phyloP scores from a whole-genome alignment of 2,888 invertebrate genomes.

The Malacosoma neustria region DNA sequence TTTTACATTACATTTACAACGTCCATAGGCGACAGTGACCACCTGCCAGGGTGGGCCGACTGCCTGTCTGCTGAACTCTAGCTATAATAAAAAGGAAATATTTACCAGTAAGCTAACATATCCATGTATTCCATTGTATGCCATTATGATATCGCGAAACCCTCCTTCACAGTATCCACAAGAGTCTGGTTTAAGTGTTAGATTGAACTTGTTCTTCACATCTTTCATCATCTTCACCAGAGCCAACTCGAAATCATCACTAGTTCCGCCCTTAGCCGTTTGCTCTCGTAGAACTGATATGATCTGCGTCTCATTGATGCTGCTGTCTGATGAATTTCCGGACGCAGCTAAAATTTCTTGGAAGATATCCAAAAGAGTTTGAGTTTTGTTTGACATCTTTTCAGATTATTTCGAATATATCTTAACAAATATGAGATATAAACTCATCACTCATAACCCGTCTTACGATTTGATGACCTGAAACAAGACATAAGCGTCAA shows the following conservation, averaged over 20 bases:
- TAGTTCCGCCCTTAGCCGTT: conserved; percentile 30
- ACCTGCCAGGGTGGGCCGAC: too few species aligned
- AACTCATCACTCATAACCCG: background rate
- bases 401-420: background rate
- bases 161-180: conserved; percentile 76
- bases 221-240: conserved; percentile 53
- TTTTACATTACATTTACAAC: too few species aligned
- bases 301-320: conserved; percentile 53
- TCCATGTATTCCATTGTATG: conserved; percentile 85
- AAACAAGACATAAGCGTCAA: too few species aligned
- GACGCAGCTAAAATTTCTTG: conserved; percentile 60
- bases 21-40: too few species aligned
- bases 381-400: conserved; percentile 55
- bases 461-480: background rate
- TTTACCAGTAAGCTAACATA: conserved; percentile 88
- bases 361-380: conserved; percentile 54
- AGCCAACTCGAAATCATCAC: conserved; percentile 43
- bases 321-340: conserved; percentile 45
- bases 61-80: too few species aligned
- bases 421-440: background rate
- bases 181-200: conserved; percentile 37
- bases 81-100: too few species aligned
- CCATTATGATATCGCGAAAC: conserved; percentile 73
- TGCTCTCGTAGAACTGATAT: conserved; percentile 49
- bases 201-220: conserved; percentile 41